Evolutionary conservation across 2,113 vertebrate genomes (phyloP).

Genomic region (Onychostoma macrolepis): DNA sequence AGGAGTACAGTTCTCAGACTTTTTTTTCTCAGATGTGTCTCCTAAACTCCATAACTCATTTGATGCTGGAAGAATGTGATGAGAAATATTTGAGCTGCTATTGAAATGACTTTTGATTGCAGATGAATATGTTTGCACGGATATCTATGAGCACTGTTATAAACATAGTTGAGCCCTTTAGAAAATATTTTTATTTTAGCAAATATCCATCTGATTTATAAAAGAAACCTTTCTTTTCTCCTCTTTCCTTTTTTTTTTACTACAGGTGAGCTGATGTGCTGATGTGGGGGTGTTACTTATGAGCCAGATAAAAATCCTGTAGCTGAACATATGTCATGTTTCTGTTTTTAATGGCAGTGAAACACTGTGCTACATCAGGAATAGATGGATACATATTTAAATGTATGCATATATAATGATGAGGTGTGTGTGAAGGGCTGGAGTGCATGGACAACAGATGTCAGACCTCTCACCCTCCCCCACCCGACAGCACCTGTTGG

Average conservation of each 20-base stretch:
- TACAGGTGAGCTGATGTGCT: constrained; percentile 6
- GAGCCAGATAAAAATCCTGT: background rate
- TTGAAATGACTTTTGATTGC: background rate
- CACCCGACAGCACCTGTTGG: constrained; percentile 74
- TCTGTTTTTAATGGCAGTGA: background rate
- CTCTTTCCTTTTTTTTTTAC: no score
- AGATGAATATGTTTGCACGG: background rate
- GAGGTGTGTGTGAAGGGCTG: constrained; percentile 49
- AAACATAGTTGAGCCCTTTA: background rate
- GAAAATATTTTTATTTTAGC: background rate
- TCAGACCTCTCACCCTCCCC: constrained; percentile 70
- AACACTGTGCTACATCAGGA: background rate
- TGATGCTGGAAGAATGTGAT: background rate
- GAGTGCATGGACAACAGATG: constrained; percentile 74
- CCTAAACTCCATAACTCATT: background rate
- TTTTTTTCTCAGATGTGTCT: no score
- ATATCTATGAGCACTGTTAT: background rate
- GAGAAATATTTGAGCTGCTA: background rate
- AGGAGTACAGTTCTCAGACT: background rate
- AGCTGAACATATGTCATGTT: background rate
- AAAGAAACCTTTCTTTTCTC: background rate
- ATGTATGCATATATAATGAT: constrained; percentile 49
- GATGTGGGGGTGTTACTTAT: background rate
- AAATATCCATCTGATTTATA: background rate
- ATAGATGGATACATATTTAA: constrained; percentile 34